These are phyloP conservation scores for human (Homo sapiens) DNA, from an alignment of 2,113 vertebrate genomes.

Conservation along the genomic window GRCh38 chr6:1349001-1349500, in stretches of 20 bases:
- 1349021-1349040: not conserved
- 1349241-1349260: not conserved
- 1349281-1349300: not conserved
- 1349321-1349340: not conserved
- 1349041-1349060: not conserved
- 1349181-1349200: not conserved
- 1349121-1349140: not conserved
- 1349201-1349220: not conserved
- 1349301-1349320: not conserved
- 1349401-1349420: not conserved
- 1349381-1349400: too few species aligned
- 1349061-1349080: not conserved
- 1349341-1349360: not conserved
- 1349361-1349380: not conserved
- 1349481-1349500: not conserved
- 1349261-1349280: not conserved
- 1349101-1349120: not conserved
- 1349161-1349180: not conserved
- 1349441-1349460: not conserved
- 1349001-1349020: fast-evolving
- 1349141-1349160: not conserved
- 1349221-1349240: not conserved
- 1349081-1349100: not conserved
- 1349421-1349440: not conserved
- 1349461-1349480: not conserved